Percentiles rank a stretch among this genome's conserved stretches.
Evolutionary conservation across 2,888 invertebrate species (phyloP).

Genomic region (Drosophila anceps): DNA sequence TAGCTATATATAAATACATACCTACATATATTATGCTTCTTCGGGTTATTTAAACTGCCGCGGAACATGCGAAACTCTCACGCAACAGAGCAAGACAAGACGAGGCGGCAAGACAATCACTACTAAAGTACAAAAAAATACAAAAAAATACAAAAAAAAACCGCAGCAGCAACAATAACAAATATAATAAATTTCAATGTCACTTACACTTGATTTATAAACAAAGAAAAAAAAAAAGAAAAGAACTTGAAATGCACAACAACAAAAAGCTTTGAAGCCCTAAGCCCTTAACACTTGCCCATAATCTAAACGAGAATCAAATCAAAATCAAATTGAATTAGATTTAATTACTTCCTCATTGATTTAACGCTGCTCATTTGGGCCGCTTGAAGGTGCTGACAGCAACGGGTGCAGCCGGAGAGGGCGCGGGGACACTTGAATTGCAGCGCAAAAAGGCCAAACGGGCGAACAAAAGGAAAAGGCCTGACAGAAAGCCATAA

Average conservation of each 20-base stretch:
- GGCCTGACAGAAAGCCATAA: conserved; percentile 43
- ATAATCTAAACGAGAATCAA: conserved; percentile 28
- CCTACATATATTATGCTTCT: conserved; percentile 11
- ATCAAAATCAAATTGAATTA: conserved; percentile 41
- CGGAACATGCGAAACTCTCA: conserved; percentile 75
- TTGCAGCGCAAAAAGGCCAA: conserved; percentile 24
- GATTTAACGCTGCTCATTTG: conserved; percentile 45
- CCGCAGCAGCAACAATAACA: conserved; percentile 21
- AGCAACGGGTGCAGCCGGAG: conserved; percentile 53
- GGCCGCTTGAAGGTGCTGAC: conserved; percentile 42
- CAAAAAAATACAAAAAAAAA: conserved; percentile 22
- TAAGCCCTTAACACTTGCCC: background rate
- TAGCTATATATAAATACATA: conserved; percentile 1
- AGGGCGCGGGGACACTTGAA: conserved; percentile 11
- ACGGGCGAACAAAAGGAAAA: conserved; percentile 51
- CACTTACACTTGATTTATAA: conserved; percentile 80
- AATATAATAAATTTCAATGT: conserved; percentile 79
- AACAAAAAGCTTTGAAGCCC: background rate
- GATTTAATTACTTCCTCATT: conserved; percentile 78
- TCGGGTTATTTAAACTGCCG: conserved; percentile 46
- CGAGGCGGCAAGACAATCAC: conserved; percentile 26
- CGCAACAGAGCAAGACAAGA: conserved; percentile 73
- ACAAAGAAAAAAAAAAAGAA: conserved; percentile 19
- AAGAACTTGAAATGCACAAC: conserved; percentile 1
- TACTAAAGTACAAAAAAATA: conserved; percentile 20